Evolutionary conservation across 2,888 invertebrate species (phyloP), one percentile per base, ranked within the genome.

Genomic region (Drymonia ruficornis): DNA sequence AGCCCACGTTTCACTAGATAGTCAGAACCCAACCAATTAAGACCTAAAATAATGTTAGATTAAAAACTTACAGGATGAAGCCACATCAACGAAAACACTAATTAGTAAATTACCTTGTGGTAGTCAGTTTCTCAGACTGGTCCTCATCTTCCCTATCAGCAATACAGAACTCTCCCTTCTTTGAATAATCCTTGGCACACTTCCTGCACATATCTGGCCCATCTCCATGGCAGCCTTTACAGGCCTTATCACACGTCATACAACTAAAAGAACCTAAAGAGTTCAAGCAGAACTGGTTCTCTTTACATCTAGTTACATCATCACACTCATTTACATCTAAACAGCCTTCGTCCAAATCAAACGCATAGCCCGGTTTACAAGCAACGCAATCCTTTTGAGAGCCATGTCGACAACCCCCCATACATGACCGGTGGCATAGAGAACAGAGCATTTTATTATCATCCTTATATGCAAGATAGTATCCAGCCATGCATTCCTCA

Each of bases 181-280:
- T 92, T 11, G 93, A 91, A 81, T 94, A 97, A 7, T 96, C 97
- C 15, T 94, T 88, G 0, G 96, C 96, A 93, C 99, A 99, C 76
- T 94, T 93, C 31, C 93, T 91, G 85, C 99, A 99, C 95, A 97
- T 96, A 82, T 98, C 98, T 0, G 98, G 97, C 0, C 98, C 98
- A 84, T 97, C 97, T 0, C 98, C 98, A 51, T 95, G 94, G 80
- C 99, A 99, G 0, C 96, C 96, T 47, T 94, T 87, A 80, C 98
- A 99, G 0, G 98, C 94, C 72, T 94, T 95, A 85, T 98, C 98
- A 88, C 99, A 99, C 50, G 94, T 95, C 73, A 96, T 86, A 85
- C 98, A 98, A 11, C 93, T 87, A 76, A 94, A 97, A 0, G 97
- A 96, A 8, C 99, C 98, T 52, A 97, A 96, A 12, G 95, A 96